Evolutionary conservation across 2,113 vertebrate species (phyloP).

Genomic region (Hypanus sabinus): DNA sequence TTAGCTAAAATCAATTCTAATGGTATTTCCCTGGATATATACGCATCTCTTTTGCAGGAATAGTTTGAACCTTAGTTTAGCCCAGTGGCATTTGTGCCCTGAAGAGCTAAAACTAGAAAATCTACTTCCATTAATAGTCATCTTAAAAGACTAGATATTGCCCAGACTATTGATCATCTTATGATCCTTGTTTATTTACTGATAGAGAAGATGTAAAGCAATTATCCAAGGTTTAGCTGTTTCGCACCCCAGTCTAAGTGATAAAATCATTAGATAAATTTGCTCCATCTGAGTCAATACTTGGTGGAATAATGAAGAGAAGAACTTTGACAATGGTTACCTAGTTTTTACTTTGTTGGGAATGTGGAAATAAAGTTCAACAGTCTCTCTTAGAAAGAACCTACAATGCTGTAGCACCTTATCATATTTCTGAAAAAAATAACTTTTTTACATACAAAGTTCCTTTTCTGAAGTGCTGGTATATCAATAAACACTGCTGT

Average conservation of each 20-base stretch:
- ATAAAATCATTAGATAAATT: not conserved
- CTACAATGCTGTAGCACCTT: not conserved
- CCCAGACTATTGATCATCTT: not conserved
- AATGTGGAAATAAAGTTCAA: not conserved
- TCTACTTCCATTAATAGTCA: too few relatives aligned
- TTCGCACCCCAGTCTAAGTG: not conserved
- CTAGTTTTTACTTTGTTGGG: not conserved
- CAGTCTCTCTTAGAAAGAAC: not conserved
- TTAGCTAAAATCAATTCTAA: conserved; percentile 17
- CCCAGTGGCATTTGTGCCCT: not conserved
- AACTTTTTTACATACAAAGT: not conserved
- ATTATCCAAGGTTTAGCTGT: not conserved
- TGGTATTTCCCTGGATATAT: not conserved
- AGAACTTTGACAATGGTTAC: not conserved
- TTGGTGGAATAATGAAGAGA: not conserved
- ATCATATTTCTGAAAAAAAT: not conserved
- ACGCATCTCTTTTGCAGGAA: not conserved
- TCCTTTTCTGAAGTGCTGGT: not conserved
- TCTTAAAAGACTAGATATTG: not conserved
- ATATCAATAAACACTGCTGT: not conserved
- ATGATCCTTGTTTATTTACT: not conserved
- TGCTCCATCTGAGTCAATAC: not conserved
- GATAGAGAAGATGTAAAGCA: not conserved
- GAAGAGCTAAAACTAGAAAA: not conserved
- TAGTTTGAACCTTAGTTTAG: not conserved